Evolutionary conservation across 2,888 invertebrate species (phyloP).

Genomic region (Himalopsyche anomala): DNA sequence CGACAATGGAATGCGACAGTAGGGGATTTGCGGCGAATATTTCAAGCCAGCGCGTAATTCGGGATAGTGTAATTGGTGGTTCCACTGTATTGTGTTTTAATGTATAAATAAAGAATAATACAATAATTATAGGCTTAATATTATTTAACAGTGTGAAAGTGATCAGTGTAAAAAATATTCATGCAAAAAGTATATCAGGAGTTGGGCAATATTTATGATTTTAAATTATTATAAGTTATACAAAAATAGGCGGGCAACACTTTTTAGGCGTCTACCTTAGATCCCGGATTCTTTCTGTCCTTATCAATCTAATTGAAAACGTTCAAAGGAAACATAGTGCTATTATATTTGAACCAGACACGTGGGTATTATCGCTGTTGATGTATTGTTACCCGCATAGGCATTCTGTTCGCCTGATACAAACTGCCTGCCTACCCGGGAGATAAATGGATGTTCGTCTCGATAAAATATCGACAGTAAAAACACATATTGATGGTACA

Average conservation of each 20-base stretch:
- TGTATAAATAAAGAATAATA: too few relatives aligned
- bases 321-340: conserved; percentile 35
- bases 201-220: too few relatives aligned
- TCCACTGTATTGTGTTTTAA: too few relatives aligned
- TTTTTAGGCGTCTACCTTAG: not conserved
- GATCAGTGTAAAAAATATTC: too few relatives aligned
- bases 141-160: too few relatives aligned
- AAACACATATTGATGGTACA: not conserved
- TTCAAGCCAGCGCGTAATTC: too few relatives aligned
- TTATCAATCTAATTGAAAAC: conserved; percentile 44
- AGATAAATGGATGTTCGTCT: conserved; percentile 21
- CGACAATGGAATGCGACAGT: too few relatives aligned
- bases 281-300: not conserved
- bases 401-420: not conserved
- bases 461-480: not conserved
- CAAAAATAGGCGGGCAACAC: not conserved
- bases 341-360: conserved; percentile 30
- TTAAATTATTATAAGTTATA: not conserved
- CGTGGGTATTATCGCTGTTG: conserved; percentile 12
- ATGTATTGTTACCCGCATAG: conserved; percentile 34
- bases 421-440: conserved; percentile 13
- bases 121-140: too few relatives aligned
- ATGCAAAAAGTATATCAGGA: too few relatives aligned
- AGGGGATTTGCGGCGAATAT: too few relatives aligned
- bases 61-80: too few relatives aligned